These are phyloP conservation scores for Phyllotis vaccarum DNA, from an alignment of 2,797 vertebrate genomes.

Conservation along the genomic window DNA sequence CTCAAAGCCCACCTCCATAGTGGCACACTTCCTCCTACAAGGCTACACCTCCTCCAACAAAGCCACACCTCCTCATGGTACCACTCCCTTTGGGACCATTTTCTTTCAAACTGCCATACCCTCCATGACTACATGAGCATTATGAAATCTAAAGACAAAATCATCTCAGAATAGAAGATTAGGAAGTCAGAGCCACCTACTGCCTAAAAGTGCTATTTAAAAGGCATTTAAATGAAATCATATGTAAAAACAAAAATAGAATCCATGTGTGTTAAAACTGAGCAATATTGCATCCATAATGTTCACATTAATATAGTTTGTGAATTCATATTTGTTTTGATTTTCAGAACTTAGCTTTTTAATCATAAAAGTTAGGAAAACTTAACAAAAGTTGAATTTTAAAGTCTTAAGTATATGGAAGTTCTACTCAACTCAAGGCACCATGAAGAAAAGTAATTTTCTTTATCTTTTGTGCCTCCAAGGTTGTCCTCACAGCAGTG, in stretches of 20 bases:
- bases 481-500: not conserved
- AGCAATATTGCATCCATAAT: slow-evolving; percentile 10
- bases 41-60: not conserved
- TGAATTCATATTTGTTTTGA: slow-evolving; percentile 1
- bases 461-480: not conserved
- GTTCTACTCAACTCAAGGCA: not conserved
- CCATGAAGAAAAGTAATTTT: not conserved
- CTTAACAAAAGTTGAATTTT: slow-evolving; percentile 50
- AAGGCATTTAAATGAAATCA: not conserved
- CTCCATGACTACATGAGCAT: not conserved
- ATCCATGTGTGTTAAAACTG: slow-evolving; percentile 24
- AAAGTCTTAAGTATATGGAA: not conserved
- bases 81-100: not conserved
- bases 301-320: not conserved
- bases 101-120: not conserved
- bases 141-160: not conserved
- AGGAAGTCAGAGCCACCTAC: not conserved
- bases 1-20: not conserved
- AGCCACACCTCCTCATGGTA: not conserved
- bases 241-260: not conserved
- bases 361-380: not conserved
- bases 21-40: not conserved
- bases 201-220: not conserved
- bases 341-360: slow-evolving; percentile 26
- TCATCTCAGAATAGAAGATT: not conserved